Evolutionary conservation across 2,797 vertebrate genomes (phyloP), one percentile per base, ranked within the genome.

Genomic region (Erethizon dorsatum): DNA sequence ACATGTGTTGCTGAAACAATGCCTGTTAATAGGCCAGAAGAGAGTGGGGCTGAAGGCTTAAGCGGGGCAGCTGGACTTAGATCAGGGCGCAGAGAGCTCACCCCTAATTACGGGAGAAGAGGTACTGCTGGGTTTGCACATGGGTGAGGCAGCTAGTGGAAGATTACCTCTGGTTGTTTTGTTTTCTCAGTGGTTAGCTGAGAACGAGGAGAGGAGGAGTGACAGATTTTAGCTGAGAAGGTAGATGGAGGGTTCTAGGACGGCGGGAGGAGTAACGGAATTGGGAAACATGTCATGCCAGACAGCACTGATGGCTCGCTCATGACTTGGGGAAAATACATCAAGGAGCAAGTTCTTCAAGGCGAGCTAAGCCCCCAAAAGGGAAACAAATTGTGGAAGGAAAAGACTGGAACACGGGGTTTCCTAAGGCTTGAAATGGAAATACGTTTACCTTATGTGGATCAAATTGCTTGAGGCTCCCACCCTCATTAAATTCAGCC

Each of bases 401-500:
- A 52, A 79, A 80, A 94, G 67, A 54, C 59, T 90, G 71, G 92
- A 80, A 95, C 37, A 90, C 17, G 8, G 18, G 8, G 13, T 20
- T 95, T 95, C 77, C 93, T 83, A 94, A 96, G 77, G 78, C 59
- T 80, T 78, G 41, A 83, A 94, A 90, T 90, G 50, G 31, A 97
- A 85, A 71, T n/a, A 28, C 78, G 98, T 98, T 78, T 98, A 99
- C 99, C 99, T 99, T 99, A 95, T 99, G 99, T 0, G 99, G 99
- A 88, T 99, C 99, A 98, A 99, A 99, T 97, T 99, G 99, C 96
- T 99, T 99, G 75, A 99, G 99, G 78, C 99, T 97, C 0, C 99
- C 99, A 0, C 99, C 99, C 28, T 99, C 99, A 0, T 99, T 99
- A 98, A 99, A 99, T 98, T 99, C 99, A 97, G 99, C 98, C 98